Conservation (phyloP, 2,113 vertebrate species). For the Nicator chloris region DNA sequence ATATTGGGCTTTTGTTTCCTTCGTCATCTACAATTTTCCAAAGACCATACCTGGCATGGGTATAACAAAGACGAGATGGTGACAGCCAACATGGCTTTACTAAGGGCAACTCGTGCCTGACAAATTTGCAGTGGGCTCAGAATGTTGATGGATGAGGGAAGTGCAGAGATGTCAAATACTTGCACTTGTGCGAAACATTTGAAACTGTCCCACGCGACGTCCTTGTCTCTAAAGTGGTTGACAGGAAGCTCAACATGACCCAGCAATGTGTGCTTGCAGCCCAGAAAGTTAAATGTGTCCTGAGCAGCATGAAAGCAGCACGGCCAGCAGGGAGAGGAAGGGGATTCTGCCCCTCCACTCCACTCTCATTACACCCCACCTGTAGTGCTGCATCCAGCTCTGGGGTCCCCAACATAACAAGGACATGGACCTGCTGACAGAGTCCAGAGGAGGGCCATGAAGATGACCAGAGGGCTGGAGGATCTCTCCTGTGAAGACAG, state of each 20-base stretch:
- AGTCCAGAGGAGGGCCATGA: neutral
- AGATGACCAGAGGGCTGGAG: neutral
- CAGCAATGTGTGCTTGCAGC: neutral
- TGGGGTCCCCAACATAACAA: neutral
- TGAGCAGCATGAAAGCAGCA: neutral
- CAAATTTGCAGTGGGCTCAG: neutral
- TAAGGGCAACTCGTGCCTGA: neutral
- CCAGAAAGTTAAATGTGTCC: neutral
- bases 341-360: neutral
- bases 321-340: neutral
- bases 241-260: neutral
- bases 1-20: neutral
- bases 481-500: neutral
- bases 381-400: neutral
- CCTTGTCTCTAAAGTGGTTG: neutral
- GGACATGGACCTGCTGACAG: neutral
- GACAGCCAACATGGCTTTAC: neutral
- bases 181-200: neutral
- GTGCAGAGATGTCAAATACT: neutral
- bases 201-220: fast-evolving
- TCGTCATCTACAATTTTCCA: neutral
- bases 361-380: neutral
- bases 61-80: neutral
- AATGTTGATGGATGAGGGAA: neutral
- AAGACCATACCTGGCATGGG: neutral